Conservation (phyloP, 30 jellyfish, hydroid and myxozoan species). For the Aurelia sp. region DNA sequence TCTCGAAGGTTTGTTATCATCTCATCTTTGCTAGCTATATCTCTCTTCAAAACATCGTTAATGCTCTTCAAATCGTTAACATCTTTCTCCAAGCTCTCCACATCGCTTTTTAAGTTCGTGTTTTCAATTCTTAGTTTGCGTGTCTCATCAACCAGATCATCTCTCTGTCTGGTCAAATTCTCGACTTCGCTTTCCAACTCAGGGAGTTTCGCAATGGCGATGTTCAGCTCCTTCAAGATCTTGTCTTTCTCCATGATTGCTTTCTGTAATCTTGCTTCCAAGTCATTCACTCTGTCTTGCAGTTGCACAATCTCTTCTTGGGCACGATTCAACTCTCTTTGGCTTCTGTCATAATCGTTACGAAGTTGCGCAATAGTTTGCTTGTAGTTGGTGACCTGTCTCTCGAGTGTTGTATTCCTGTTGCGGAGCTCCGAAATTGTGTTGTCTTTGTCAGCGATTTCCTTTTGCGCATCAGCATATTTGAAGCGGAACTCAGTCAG, state of each 20-base stretch:
- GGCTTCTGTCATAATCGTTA: slow-evolving; percentile 89
- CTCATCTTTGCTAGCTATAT: slow-evolving; percentile 77
- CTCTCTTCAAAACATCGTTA: slow-evolving; percentile 76
- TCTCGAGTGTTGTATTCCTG: slow-evolving; percentile 71
- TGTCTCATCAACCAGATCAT: slow-evolving; percentile 59
- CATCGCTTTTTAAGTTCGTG: slow-evolving; percentile 82
- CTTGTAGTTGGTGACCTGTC: slow-evolving; percentile 79
- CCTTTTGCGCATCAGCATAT: slow-evolving; percentile 88
- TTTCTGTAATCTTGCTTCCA: slow-evolving; percentile 88
- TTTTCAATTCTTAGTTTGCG: slow-evolving; percentile 72
- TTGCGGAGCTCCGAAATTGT: slow-evolving; percentile 77
- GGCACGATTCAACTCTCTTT: slow-evolving; percentile 83
- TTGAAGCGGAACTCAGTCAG: slow-evolving; percentile 87
- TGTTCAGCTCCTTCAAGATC: slow-evolving; percentile 69
- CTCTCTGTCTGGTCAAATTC: slow-evolving; percentile 60
- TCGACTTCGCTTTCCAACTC: slow-evolving; percentile 86
- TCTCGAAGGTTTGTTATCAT: slow-evolving; percentile 74
- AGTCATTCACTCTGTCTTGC: slow-evolving; percentile 70
- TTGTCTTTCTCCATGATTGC: slow-evolving; percentile 84
- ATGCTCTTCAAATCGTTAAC: slow-evolving; percentile 67
- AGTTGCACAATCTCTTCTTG: slow-evolving; percentile 86
- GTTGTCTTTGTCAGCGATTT: slow-evolving; percentile 84
- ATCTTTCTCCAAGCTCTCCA: slow-evolving; percentile 72
- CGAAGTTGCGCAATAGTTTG: slow-evolving; percentile 82
- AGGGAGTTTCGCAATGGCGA: slow-evolving; percentile 73